Evolutionary conservation across 2,113 vertebrate species (phyloP).

Genomic region (Nibea coibor): DNA sequence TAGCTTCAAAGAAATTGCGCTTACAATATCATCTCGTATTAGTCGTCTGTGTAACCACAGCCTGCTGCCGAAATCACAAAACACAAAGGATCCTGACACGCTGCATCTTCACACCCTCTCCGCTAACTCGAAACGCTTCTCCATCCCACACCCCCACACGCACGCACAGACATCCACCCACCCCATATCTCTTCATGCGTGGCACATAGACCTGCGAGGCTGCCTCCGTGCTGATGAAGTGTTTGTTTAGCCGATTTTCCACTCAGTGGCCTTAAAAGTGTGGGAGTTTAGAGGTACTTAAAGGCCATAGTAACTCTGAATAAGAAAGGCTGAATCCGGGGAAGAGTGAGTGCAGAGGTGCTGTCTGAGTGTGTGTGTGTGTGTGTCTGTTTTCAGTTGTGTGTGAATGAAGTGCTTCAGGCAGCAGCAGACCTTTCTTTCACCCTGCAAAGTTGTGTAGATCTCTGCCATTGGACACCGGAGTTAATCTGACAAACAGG

Average conservation of each 20-base stretch:
- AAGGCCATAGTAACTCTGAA: conserved; percentile 70
- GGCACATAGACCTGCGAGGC: conserved; percentile 48
- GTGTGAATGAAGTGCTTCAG: conserved; percentile 63
- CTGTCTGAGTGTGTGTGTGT: conserved; percentile 14
- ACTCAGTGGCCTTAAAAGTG: conserved; percentile 75
- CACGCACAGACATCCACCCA: conserved; percentile 19
- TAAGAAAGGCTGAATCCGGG: conserved; percentile 53
- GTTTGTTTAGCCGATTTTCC: conserved; percentile 84
- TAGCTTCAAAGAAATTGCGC: neutral
- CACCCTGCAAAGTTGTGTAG: conserved; percentile 60
- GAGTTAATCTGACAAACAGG: conserved; percentile 50
- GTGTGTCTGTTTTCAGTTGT: conserved; percentile 28
- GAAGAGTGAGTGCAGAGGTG: conserved; percentile 46
- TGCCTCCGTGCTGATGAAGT: conserved; percentile 75
- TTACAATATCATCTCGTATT: conserved; percentile 5
- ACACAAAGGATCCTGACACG: conserved; percentile 1
- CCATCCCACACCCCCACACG: conserved; percentile 37
- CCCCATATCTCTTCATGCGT: conserved; percentile 48
- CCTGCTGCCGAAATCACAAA: neutral
- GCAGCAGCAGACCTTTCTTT: conserved; percentile 65
- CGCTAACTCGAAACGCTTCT: neutral
- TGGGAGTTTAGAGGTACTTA: conserved; percentile 77
- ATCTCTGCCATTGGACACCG: conserved; percentile 56
- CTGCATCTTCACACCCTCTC: neutral
- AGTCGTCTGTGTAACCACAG: neutral